Percentiles rank a stretch among this genome's conserved stretches.
phyloP scores from a whole-genome alignment of 2,888 invertebrate species.

The Leptinotarsa juncta region DNA sequence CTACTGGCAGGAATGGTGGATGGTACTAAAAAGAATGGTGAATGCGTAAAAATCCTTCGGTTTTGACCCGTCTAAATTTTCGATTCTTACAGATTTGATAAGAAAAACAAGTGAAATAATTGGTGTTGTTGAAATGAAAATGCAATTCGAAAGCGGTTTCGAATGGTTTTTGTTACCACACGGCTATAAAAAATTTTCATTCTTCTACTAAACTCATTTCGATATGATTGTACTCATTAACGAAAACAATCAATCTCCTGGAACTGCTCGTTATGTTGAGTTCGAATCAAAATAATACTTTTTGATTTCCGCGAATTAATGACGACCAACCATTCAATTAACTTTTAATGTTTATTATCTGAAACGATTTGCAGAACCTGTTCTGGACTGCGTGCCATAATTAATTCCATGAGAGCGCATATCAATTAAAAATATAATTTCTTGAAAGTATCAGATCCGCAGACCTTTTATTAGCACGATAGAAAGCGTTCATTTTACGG shows the following conservation, averaged over 20 bases:
- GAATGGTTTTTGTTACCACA: too few species aligned
- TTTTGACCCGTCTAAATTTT: too few species aligned
- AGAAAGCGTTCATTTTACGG: conserved; percentile 38
- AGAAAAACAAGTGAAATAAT: too few species aligned
- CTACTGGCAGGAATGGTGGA: too few species aligned
- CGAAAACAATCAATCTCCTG: background rate
- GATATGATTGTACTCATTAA: background rate
- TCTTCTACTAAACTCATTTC: background rate
- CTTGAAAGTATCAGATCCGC: conserved; percentile 16
- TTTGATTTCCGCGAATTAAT: conserved; percentile 14
- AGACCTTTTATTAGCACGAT: conserved; percentile 34
- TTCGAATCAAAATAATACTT: conserved; percentile 11
- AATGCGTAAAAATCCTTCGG: too few species aligned
- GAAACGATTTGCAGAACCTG: conserved; percentile 14
- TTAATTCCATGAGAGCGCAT: conserved; percentile 5
- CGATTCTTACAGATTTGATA: too few species aligned
- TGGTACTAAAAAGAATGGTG: too few species aligned
- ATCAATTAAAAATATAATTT: conserved; percentile 21
- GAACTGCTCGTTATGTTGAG: background rate
- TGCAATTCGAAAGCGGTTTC: too few species aligned
- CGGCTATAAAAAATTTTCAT: background rate
- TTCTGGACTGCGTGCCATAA: conserved; percentile 7
- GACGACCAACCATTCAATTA: conserved; percentile 7
- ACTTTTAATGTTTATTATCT: conserved; percentile 10
- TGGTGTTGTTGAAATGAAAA: too few species aligned